Conservation (phyloP, 1,140 invertebrate species). For the Zaprionus camerounensis region DNA sequence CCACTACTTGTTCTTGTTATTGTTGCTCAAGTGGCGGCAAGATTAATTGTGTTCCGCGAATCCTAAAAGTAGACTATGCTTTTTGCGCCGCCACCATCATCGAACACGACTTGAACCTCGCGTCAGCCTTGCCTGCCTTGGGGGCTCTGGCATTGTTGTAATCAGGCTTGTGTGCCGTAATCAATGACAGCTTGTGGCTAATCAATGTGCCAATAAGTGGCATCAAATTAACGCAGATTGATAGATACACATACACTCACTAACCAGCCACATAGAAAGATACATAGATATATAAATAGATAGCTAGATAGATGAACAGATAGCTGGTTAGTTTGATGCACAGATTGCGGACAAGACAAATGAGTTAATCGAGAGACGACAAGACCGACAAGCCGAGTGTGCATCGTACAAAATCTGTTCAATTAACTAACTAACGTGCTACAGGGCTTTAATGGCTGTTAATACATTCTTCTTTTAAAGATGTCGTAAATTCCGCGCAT, state of each 20-base stretch:
- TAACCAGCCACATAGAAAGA: conserved; percentile 12
- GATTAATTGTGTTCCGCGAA: conserved; percentile 51
- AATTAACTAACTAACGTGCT: not conserved
- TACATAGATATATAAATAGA: conserved; percentile 28
- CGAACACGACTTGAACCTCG: conserved; percentile 4
- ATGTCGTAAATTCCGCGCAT: not conserved
- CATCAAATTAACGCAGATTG: conserved; percentile 47
- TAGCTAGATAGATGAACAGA: conserved; percentile 2
- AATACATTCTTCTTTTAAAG: not conserved
- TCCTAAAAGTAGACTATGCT: conserved; percentile 55
- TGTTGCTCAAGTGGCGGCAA: conserved; percentile 49
- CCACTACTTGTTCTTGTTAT: not conserved
- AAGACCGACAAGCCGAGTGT: not conserved
- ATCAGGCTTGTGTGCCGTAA: conserved; percentile 20
- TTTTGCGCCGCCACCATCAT: conserved; percentile 8
- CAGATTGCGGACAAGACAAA: not conserved
- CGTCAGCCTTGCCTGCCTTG: not conserved
- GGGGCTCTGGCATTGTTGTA: conserved; percentile 24
- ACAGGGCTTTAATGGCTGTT: not conserved
- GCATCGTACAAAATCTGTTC: not conserved
- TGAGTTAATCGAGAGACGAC: not conserved
- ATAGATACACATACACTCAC: conserved; percentile 11
- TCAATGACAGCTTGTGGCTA: conserved; percentile 49
- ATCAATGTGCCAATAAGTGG: conserved; percentile 48
- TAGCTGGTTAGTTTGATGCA: not conserved